These are phyloP conservation scores for Mugil cephalus DNA, from an alignment of 2,113 vertebrate species.

Conservation along the genomic window DNA sequence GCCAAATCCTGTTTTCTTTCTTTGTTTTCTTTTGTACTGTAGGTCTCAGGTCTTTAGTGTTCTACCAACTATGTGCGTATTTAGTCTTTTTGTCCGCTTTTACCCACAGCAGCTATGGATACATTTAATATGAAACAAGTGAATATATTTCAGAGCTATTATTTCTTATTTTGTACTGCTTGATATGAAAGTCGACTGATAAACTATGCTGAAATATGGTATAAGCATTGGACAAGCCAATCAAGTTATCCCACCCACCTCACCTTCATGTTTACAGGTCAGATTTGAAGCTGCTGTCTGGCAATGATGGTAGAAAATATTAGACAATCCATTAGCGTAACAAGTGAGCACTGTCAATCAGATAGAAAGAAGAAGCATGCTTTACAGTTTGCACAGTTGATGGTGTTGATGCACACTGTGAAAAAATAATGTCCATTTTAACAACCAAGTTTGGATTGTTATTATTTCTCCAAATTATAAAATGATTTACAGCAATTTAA, in stretches of 20 bases:
- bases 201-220: slow-evolving; percentile 40
- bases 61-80: slow-evolving; percentile 34
- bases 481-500: neutral
- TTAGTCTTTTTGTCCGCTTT: slow-evolving; percentile 47
- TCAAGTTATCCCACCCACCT: slow-evolving; percentile 31
- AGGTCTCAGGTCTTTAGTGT: slow-evolving; percentile 74
- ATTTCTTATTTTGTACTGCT: slow-evolving; percentile 35
- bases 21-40: slow-evolving; percentile 34
- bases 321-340: slow-evolving; percentile 62
- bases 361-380: slow-evolving; percentile 17
- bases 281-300: slow-evolving; percentile 45
- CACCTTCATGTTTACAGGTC: slow-evolving; percentile 59
- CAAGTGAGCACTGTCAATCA: slow-evolving; percentile 59
- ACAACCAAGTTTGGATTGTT: neutral
- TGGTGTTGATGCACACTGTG: slow-evolving; percentile 18
- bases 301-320: slow-evolving; percentile 5
- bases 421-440: slow-evolving; percentile 51
- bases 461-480: neutral
- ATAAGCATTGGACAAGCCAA: slow-evolving; percentile 29
- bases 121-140: slow-evolving; percentile 52
- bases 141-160: slow-evolving; percentile 67
- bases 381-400: slow-evolving; percentile 20
- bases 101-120: slow-evolving; percentile 53
- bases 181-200: slow-evolving; percentile 25
- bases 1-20: slow-evolving; percentile 69